phyloP scores from a whole-genome alignment of 1,140 invertebrate species.

The Ostrea denselamellosa region DNA sequence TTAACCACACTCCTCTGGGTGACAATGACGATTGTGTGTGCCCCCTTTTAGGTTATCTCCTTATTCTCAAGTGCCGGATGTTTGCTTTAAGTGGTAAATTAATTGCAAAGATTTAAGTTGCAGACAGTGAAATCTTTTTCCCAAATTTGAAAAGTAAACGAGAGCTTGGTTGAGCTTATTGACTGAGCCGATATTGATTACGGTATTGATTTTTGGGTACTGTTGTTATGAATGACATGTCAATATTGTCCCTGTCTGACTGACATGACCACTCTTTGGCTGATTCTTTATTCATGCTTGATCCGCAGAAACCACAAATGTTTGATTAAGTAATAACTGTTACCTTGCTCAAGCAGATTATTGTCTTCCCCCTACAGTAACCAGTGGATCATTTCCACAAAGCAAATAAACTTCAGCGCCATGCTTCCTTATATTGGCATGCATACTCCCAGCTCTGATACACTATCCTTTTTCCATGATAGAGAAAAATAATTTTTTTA shows the following conservation, averaged over 20 bases:
- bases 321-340: slow-evolving; percentile 24
- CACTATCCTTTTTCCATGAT: neutral
- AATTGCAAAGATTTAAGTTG: slow-evolving; percentile 29
- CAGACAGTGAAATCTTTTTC: slow-evolving; percentile 28
- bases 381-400: neutral
- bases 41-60: neutral
- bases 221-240: slow-evolving; percentile 17
- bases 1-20: neutral
- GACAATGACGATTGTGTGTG: slow-evolving; percentile 15
- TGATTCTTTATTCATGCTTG: slow-evolving; percentile 6
- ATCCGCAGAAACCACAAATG: slow-evolving; percentile 23
- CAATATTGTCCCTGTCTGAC: neutral
- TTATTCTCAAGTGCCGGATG: neutral
- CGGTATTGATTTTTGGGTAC: slow-evolving; percentile 12
- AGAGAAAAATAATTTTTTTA: neutral
- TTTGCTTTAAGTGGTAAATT: slow-evolving; percentile 13
- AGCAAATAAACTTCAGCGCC: neutral
- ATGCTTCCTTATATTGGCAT: neutral
- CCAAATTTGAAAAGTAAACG: slow-evolving; percentile 32
- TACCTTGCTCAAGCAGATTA: slow-evolving; percentile 14
- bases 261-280: neutral
- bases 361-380: neutral
- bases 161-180: neutral
- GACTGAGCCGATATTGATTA: slow-evolving; percentile 37
- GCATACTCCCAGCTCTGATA: neutral